phyloP scores from a whole-genome alignment of 2,888 invertebrate genomes.

The Rotaria socialis region DNA sequence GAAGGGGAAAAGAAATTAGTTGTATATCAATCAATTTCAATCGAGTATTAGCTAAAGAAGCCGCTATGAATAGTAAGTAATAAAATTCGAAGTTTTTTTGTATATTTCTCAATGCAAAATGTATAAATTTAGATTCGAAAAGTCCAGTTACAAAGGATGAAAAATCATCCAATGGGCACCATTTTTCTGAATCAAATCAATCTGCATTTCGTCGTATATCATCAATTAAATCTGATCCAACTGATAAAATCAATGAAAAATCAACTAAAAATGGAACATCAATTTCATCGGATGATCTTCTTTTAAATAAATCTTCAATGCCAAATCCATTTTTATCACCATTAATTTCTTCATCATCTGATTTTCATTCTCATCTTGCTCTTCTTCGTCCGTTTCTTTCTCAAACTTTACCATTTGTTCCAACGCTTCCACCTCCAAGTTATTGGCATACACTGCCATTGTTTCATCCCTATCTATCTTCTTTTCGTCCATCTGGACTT shows the following conservation, averaged over 20 bases:
- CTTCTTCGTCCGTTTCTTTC: not conserved
- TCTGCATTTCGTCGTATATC: conserved; percentile 24
- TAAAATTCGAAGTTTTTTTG: not conserved
- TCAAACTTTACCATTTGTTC: conserved; percentile 12
- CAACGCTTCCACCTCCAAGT: not conserved
- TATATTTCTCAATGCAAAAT: not conserved
- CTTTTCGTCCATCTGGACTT: not conserved
- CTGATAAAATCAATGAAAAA: conserved; percentile 9
- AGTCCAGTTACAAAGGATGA: conserved; percentile 5
- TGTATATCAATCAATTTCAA: conserved; percentile 22
- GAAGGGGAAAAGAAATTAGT: not conserved
- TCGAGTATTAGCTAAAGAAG: not conserved
- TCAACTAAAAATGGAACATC: not conserved
- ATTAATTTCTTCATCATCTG: not conserved
- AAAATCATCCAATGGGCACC: not conserved
- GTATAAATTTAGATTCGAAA: not conserved
- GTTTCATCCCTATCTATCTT: not conserved
- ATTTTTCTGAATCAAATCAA: conserved; percentile 22
- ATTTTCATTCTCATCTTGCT: conserved; percentile 23
- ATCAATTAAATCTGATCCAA: not conserved
- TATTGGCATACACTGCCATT: not conserved
- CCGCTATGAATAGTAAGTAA: not conserved
- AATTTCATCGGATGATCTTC: not conserved
- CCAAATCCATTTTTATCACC: conserved; percentile 14
- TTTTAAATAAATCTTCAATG: not conserved